Evolutionary conservation across 2,797 vertebrate species (phyloP).

Genomic region (Platyrinchus mystaceus): DNA sequence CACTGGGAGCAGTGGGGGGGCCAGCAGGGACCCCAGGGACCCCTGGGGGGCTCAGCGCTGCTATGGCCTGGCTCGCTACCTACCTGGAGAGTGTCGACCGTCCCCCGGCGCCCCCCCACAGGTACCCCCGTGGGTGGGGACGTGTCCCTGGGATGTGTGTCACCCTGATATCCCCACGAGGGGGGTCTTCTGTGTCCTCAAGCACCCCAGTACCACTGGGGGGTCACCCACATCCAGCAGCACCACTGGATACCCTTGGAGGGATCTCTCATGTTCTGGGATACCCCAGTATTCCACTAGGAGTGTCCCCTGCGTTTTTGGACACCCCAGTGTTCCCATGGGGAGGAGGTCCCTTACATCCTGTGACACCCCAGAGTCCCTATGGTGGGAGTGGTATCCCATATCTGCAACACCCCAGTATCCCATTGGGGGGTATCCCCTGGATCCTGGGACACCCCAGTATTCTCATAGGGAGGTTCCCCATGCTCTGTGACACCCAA

Average conservation of each 20-base stretch:
- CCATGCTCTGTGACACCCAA: fast-evolving
- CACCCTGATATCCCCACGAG: neutral
- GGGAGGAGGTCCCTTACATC: neutral
- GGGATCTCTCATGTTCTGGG: no score
- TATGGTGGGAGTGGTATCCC: no score
- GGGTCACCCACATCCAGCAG: no score
- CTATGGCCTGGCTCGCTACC: neutral
- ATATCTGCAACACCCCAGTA: neutral
- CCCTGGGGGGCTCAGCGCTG: neutral
- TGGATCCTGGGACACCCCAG: neutral
- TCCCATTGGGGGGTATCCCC: no score
- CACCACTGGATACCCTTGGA: no score
- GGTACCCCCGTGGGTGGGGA: neutral
- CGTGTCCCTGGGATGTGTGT: no score
- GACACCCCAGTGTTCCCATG: neutral
- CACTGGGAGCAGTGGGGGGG: neutral
- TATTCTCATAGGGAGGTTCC: fast-evolving
- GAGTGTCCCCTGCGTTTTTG: no score
- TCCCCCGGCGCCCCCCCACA: neutral
- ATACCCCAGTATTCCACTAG: neutral
- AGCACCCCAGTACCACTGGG: no score
- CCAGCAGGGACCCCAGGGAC: neutral
- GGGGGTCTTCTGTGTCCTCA: no score
- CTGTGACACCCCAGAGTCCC: neutral
- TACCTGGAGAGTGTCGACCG: neutral